Conservation (phyloP, 2,888 invertebrate genomes). For the Pemphredon lugubris region DNA sequence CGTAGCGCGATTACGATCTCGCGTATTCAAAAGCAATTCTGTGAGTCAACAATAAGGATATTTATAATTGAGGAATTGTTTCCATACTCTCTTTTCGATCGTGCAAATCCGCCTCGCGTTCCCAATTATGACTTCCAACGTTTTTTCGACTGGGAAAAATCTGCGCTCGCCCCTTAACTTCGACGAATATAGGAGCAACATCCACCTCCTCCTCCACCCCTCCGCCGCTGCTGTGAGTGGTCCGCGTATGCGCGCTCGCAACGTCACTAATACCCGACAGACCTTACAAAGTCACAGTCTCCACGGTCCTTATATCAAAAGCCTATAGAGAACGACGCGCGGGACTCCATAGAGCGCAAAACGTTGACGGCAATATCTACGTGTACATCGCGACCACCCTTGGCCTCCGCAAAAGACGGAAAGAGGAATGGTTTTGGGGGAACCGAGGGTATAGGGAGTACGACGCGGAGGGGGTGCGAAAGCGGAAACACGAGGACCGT, state of each 20-base stretch:
- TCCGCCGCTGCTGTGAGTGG: not conserved
- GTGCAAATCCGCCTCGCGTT: too few species aligned
- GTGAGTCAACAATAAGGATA: too few species aligned
- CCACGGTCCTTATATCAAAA: not conserved
- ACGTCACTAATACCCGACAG: not conserved
- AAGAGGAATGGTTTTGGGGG: conserved; percentile 42
- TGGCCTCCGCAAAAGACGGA: conserved; percentile 37
- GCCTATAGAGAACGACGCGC: not conserved
- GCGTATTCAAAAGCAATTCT: too few species aligned
- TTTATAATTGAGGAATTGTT: too few species aligned
- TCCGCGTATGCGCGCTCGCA: not conserved
- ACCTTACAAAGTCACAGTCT: not conserved
- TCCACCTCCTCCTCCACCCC: not conserved
- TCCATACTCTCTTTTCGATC: too few species aligned
- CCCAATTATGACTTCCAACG: not conserved
- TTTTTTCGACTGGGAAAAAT: not conserved
- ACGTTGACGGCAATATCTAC: conserved; percentile 48
- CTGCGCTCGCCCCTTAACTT: not conserved
- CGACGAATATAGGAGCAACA: conserved; percentile 35
- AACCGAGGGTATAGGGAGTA: conserved; percentile 4
- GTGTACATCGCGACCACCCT: conserved; percentile 35
- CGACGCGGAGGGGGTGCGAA: conserved; percentile 44
- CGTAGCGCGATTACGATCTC: too few species aligned
- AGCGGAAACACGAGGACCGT: conserved; percentile 63
- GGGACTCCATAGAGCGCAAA: conserved; percentile 11